A percentile compares a stretch with the other conserved stretches of the same genome.
Evolutionary conservation across 2,797 vertebrate genomes (phyloP).

Genomic region (Poeciliopsis infans): DNA sequence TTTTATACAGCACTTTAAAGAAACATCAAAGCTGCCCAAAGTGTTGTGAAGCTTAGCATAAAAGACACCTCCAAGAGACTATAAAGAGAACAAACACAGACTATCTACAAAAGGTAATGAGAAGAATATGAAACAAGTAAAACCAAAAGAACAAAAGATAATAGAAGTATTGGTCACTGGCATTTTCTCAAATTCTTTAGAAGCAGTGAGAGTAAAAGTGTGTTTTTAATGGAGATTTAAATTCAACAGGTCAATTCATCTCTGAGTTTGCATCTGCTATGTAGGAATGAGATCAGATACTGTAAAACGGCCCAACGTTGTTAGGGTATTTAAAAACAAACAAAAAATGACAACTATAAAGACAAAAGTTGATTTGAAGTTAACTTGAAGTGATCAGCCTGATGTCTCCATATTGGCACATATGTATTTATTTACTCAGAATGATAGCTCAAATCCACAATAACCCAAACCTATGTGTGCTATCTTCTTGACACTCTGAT

Average conservation of each 20-base stretch:
- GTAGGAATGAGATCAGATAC: not conserved
- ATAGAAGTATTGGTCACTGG: not conserved
- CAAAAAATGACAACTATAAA: not conserved
- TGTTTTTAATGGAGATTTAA: not conserved
- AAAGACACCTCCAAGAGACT: not conserved
- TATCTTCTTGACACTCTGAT: too few relatives aligned
- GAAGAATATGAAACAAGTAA: not conserved
- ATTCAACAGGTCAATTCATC: not conserved
- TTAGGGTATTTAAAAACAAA: not conserved
- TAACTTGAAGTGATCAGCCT: not conserved
- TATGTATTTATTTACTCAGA: not conserved
- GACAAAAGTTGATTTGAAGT: not conserved
- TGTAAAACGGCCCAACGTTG: not conserved
- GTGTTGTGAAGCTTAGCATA: not conserved
- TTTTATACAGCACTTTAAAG: not conserved
- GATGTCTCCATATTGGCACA: not conserved
- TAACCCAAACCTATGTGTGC: not conserved
- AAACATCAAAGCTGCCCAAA: not conserved
- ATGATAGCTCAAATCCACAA: not conserved
- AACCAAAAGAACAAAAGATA: not conserved
- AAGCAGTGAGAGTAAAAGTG: not conserved
- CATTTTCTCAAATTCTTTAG: not conserved
- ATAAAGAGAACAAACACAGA: not conserved
- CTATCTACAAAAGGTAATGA: not conserved
- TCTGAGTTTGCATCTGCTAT: not conserved